Evolutionary conservation across 1,140 invertebrate genomes (phyloP).

Genomic region (Heliconius himera): DNA sequence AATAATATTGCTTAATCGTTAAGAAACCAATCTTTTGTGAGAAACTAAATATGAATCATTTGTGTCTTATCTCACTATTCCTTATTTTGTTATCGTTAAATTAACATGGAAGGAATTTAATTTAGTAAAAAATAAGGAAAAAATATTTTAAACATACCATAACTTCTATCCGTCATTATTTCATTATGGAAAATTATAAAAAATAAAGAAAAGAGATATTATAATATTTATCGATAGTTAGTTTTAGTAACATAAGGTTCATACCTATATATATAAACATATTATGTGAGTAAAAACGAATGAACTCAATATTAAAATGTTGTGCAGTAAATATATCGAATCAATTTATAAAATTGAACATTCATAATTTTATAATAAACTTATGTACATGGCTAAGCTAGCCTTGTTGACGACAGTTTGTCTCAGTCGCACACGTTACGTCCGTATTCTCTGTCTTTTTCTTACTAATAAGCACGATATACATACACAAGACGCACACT

Average conservation of each 20-base stretch:
- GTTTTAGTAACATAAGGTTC: background rate
- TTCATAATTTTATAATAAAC: conserved; percentile 56
- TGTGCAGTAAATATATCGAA: conserved; percentile 51
- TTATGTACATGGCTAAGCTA: conserved; percentile 70
- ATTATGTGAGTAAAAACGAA: conserved; percentile 34
- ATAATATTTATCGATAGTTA: background rate
- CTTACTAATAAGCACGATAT: conserved; percentile 69
- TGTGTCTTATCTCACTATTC: conserved; percentile 32
- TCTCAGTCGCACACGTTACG: conserved; percentile 64
- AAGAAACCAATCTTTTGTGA: conserved; percentile 41
- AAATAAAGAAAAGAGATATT: background rate
- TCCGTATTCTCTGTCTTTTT: conserved; percentile 63
- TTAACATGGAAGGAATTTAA: conserved; percentile 19
- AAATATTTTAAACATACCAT: background rate
- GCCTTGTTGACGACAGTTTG: conserved; percentile 71
- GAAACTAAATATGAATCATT: conserved; percentile 39
- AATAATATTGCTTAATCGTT: conserved; percentile 46
- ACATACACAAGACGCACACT: conserved; percentile 43
- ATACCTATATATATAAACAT: conserved; percentile 24
- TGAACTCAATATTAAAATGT: conserved; percentile 65
- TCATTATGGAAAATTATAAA: background rate
- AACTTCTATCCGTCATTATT: background rate
- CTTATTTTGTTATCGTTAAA: conserved; percentile 27
- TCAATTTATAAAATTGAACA: conserved; percentile 55
- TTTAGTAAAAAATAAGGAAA: background rate